phyloP scores from a whole-genome alignment of 2,113 vertebrate species.

The Serilophus lunatus region DNA sequence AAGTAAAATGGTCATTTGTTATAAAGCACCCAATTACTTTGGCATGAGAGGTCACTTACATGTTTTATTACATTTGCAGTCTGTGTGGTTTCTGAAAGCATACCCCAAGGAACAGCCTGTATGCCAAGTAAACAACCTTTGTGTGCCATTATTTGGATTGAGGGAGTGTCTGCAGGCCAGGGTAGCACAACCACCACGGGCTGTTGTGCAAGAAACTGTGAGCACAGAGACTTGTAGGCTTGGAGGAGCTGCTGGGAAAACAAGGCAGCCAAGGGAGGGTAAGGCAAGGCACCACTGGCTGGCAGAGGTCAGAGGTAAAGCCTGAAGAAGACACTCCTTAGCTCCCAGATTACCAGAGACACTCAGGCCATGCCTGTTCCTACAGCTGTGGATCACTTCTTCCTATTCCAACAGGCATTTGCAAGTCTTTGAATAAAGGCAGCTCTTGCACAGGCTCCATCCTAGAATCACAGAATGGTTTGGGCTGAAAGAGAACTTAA shows the following conservation, averaged over 20 bases:
- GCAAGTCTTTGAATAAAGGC: background rate
- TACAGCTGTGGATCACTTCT: background rate
- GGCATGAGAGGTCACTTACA: background rate
- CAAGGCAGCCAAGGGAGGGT: background rate
- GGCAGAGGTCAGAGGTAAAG: background rate
- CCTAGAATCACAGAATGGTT: background rate
- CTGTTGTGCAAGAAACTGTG: background rate
- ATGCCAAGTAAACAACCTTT: background rate
- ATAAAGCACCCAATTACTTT: background rate
- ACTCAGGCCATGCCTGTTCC: background rate
- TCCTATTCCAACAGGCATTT: background rate
- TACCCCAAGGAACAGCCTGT: background rate
- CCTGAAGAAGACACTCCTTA: background rate
- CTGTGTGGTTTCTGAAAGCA: background rate
- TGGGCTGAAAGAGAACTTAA: background rate
- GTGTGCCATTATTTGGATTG: background rate
- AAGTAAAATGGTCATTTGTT: background rate
- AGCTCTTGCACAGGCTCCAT: background rate
- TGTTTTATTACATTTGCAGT: background rate
- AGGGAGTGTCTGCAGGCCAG: background rate
- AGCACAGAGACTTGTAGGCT: background rate
- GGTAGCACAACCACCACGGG: accelerated
- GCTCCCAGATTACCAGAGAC: background rate
- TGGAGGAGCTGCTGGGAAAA: background rate
- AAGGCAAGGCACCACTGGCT: background rate